Evolutionary conservation across 1,140 invertebrate species (phyloP).

Genomic region (Hetaerina americana): DNA sequence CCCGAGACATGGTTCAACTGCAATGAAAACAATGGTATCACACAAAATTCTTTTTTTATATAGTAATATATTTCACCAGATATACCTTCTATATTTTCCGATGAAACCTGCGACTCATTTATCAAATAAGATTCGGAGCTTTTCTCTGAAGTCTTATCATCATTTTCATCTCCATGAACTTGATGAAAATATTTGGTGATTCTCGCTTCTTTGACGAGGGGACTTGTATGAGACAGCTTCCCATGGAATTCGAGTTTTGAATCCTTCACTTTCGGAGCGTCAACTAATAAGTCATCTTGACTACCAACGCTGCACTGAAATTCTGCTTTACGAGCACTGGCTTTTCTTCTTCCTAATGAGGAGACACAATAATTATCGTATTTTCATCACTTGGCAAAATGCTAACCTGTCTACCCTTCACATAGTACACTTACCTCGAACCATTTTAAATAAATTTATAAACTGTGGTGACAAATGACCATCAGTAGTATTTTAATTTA

Average conservation of each 20-base stretch:
- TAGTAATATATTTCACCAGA: no score
- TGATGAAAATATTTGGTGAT: slow-evolving; percentile 13
- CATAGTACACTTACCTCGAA: background rate
- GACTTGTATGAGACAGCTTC: slow-evolving; percentile 17
- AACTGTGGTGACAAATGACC: no score
- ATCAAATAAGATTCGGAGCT: no score
- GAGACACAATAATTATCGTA: background rate
- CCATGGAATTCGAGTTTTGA: slow-evolving; percentile 17
- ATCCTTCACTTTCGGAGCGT: slow-evolving; percentile 10
- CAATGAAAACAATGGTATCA: no score
- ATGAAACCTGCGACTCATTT: no score
- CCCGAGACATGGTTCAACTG: no score
- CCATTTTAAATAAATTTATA: no score
- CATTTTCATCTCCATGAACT: background rate
- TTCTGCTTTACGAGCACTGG: background rate
- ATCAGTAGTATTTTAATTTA: no score
- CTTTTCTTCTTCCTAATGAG: slow-evolving; percentile 6
- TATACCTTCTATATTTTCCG: background rate
- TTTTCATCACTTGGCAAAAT: background rate
- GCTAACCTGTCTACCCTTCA: background rate
- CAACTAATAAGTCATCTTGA: background rate
- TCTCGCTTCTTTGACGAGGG: background rate
- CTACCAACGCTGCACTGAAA: background rate
- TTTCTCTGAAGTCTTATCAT: background rate
- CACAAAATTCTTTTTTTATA: no score